Base-by-base conservation (phyloP, 1,140 invertebrate species). In the Brachionus plicatilis region DNA sequence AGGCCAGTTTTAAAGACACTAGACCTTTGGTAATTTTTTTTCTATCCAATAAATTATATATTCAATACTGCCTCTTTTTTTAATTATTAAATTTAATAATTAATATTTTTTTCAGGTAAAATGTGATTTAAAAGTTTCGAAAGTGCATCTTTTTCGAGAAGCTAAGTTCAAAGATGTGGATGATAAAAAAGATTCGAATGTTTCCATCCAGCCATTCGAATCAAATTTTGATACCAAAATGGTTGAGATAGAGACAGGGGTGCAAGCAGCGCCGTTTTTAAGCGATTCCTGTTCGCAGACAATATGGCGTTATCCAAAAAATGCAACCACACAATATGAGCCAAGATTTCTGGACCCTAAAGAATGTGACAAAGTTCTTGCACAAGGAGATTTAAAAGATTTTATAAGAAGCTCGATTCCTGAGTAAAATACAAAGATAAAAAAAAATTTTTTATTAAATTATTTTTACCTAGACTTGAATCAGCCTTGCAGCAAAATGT, bases 401-500 rank as follows among this genome's bases (percentile, higher is more conserved):
- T 90, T 89, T 84, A 66, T 89, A 1, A 85, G 85, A 8, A 75
- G 85, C 33, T 82, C 79, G 27, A 60, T 80, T n/a, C 47, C 76
- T n/a, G 76, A 80, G 76, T 56, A 56, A 80, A 12, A 41, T 7
- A 8, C 8, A n/a, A 29, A 33, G 24, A 27, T 17, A 24, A 24
- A 24, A 24, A 24, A 24, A 24, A n/a, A 2, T 56, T 24, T 33
- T 60, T 37, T 60, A 29, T 60, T 60, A 1, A 56, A 56, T 17
- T 56, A 6, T 56, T 56, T 45, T 50, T 56, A n/a, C 27, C 24
- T 79, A 89, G 88, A 80, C 88, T 90, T 85, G 86, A 90, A 72
- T 80, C 86, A 45, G 88, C 88, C 29, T 84, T 90, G 43, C 89
- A 90, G 83, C 90, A 90, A 85, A 90, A 90, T 87, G 88, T 89